These are phyloP conservation scores for Periophthalmus modestus DNA, from an alignment of 2,113 vertebrate genomes.

Conservation along the genomic window DNA sequence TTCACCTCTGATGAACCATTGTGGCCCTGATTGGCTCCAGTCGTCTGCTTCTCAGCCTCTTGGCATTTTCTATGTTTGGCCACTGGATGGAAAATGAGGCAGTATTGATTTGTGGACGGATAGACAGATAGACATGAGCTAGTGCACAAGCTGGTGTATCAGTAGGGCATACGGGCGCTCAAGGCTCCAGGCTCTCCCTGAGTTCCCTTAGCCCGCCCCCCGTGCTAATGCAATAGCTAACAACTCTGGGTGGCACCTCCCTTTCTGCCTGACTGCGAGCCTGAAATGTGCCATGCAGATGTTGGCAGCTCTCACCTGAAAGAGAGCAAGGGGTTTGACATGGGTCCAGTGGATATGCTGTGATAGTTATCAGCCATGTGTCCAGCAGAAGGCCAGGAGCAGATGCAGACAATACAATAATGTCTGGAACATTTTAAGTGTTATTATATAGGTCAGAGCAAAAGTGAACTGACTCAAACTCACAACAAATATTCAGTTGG, in stretches of 20 bases:
- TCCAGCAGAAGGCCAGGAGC: constrained; percentile 26
- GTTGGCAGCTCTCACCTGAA: constrained; percentile 64
- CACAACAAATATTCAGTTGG: background rate
- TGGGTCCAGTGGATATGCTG: constrained; percentile 40
- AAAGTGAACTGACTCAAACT: background rate
- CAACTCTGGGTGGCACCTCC: constrained; percentile 58
- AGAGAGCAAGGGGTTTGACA: constrained; percentile 55
- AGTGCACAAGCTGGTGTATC: constrained; percentile 59
- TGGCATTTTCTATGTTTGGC: constrained; percentile 44
- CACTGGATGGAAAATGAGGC: constrained; percentile 33
- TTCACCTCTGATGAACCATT: constrained; percentile 42
- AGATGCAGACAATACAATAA: constrained; percentile 16
- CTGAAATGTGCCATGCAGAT: constrained; percentile 71
- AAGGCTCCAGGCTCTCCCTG: constrained; percentile 13
- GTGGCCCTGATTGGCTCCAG: constrained; percentile 57
- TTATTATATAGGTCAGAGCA: background rate
- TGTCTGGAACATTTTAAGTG: background rate
- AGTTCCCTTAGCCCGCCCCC: background rate
- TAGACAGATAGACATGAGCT: constrained; percentile 31
- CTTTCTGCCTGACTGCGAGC: constrained; percentile 42
- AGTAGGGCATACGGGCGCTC: constrained; percentile 26
- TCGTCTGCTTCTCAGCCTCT: constrained; percentile 46
- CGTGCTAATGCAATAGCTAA: constrained; percentile 46
- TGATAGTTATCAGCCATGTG: constrained; percentile 41
- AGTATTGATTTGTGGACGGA: constrained; percentile 40